Evolutionary conservation across 2,888 invertebrate genomes (phyloP).

Genomic region (Orthonevra nobilis): DNA sequence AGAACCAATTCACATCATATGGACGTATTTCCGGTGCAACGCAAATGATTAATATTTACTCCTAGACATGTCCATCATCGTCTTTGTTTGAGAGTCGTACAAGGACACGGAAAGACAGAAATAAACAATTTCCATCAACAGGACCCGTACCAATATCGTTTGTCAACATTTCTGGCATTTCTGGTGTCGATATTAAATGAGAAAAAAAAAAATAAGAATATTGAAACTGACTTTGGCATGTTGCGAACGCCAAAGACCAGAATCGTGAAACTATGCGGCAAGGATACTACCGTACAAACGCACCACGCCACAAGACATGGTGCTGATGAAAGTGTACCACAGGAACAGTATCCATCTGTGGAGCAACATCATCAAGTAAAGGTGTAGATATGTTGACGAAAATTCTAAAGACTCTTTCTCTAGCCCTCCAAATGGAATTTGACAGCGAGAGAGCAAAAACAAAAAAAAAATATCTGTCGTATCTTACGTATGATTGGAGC

Average conservation of each 20-base stretch:
- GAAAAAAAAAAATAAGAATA: slow-evolving; percentile 78
- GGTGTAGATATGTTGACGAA: no score
- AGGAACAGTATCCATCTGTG: slow-evolving; percentile 53
- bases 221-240: slow-evolving; percentile 79
- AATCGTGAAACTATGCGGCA: slow-evolving; percentile 78
- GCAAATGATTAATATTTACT: slow-evolving; percentile 45
- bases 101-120: neutral
- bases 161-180: slow-evolving; percentile 79
- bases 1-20: neutral
- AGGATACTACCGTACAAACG: slow-evolving; percentile 37
- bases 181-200: slow-evolving; percentile 80
- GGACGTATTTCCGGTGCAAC: slow-evolving; percentile 26
- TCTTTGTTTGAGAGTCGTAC: neutral
- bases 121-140: slow-evolving; percentile 59
- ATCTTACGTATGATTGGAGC: slow-evolving; percentile 61
- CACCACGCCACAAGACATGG: slow-evolving; percentile 18
- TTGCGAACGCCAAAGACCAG: slow-evolving; percentile 79
- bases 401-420: slow-evolving; percentile 6
- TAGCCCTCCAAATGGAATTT: slow-evolving; percentile 51
- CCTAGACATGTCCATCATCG: slow-evolving; percentile 46
- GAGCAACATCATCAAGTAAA: neutral
- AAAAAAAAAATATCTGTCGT: slow-evolving; percentile 3
- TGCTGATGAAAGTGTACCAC: slow-evolving; percentile 49
- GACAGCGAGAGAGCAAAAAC: slow-evolving; percentile 21
- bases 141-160: slow-evolving; percentile 75